Percentiles rank a stretch among this genome's conserved stretches.
phyloP scores from a whole-genome alignment of 2,113 vertebrate species.

The Pachypanchax playfairii region DNA sequence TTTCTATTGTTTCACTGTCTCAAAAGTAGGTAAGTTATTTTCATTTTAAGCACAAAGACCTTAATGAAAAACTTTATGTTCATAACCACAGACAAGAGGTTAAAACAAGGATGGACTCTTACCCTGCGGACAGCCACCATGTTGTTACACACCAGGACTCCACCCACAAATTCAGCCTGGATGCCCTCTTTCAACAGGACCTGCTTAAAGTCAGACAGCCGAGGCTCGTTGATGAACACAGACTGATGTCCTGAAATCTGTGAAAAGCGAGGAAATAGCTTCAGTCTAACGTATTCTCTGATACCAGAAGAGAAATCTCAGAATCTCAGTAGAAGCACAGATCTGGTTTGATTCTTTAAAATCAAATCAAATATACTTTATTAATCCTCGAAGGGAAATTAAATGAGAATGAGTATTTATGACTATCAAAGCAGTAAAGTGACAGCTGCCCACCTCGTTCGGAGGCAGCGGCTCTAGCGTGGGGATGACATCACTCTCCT shows the following conservation, averaged over 20 bases:
- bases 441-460: slow-evolving; percentile 82
- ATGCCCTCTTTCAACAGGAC: slow-evolving; percentile 95
- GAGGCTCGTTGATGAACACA: slow-evolving; percentile 98
- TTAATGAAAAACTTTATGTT: too few relatives aligned
- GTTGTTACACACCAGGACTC: slow-evolving; percentile 98
- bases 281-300: slow-evolving; percentile 1
- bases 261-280: slow-evolving; percentile 4
- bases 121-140: slow-evolving; percentile 98
- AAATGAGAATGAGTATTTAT: too few relatives aligned
- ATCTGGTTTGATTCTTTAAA: too few relatives aligned
- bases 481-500: slow-evolving; percentile 95
- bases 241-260: slow-evolving; percentile 96
- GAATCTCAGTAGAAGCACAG: too few relatives aligned
- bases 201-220: slow-evolving; percentile 98
- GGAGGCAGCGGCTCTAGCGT: slow-evolving; percentile 92
- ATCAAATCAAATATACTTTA: too few relatives aligned
- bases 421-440: not conserved
- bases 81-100: not conserved
- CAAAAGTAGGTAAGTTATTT: too few relatives aligned
- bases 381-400: too few relatives aligned
- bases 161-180: slow-evolving; percentile 98
- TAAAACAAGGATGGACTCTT: slow-evolving; percentile 63
- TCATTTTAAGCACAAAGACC: too few relatives aligned
- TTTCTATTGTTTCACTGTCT: too few relatives aligned
- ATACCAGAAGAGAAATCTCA: not conserved